Evolutionary conservation across 2,113 vertebrate species (phyloP), one percentile per base, ranked within the genome.

Genomic region (Chloropsis hardwickii): DNA sequence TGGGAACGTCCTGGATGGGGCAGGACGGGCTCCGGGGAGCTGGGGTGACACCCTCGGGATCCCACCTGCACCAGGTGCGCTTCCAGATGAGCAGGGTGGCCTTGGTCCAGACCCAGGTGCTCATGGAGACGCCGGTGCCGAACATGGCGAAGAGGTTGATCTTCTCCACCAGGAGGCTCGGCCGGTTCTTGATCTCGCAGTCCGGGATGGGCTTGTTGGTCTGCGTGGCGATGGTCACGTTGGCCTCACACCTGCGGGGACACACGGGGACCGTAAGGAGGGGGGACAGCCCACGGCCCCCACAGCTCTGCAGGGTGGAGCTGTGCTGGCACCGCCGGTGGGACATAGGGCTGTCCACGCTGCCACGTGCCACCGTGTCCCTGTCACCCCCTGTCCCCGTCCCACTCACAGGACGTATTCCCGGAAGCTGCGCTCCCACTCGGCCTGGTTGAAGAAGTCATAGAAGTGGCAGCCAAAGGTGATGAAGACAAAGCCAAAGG

Each of bases 91-190:
- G 99, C 85, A 99, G 97, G 4, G 99, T 99, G 94, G 99, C 99
- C 93, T 99, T 99, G 94, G 99, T 99, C 99, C 99, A 99, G 48
- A 99, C 99, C 99, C 99, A 99, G 82, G 99, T 99, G 94, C 99
- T 99, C 99, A 99, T 99, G 88, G 99, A 98, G 45, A 99, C 98
- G 27, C 99, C 99, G 0, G 99, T 99, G 72, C 99, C 99, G 20
- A 99, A 99, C 99, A 99, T 99, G 93, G 99, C 99, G n/a, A 99
- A 99, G 72, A 99, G 98, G 94, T 99, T 99, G 96, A 99, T 99
- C 97, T 99, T 99, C 97, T 99, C 99, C 96, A 99, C 99, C 97
- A 99, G 96, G 4, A 99, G 98, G 82, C 99, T 99, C 1, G 99
- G 99, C 12, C 99, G 98, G 98, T 99, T 99, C 97, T 99, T 99